Percentiles rank a stretch among this genome's conserved stretches.
Evolutionary conservation across 2,888 invertebrate species (phyloP).

Genomic region (Mesoligia furuncula): DNA sequence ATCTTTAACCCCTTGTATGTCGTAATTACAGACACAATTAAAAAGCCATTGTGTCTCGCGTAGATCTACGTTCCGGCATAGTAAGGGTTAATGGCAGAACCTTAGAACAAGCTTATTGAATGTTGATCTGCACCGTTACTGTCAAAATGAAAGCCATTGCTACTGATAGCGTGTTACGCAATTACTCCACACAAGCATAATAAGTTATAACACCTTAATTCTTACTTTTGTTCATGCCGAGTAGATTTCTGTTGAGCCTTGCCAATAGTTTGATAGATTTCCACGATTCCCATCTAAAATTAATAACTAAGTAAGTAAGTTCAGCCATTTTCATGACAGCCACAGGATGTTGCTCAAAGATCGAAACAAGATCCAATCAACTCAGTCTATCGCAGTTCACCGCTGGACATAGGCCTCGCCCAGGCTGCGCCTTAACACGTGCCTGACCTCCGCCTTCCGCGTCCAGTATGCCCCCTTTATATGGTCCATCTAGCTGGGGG

Average conservation of each 20-base stretch:
- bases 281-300: constrained; percentile 82
- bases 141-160: no score
- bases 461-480: neutral
- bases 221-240: constrained; percentile 74
- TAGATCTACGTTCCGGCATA: no score
- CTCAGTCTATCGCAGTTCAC: neutral
- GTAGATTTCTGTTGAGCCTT: constrained; percentile 67
- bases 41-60: no score
- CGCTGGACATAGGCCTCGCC: neutral
- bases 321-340: neutral
- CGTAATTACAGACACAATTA: no score
- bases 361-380: neutral
- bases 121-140: no score
- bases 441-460: neutral
- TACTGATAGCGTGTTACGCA: no score
- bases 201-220: neutral
- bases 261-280: constrained; percentile 74
- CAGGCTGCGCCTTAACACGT: neutral
- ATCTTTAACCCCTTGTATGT: no score
- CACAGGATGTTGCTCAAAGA: neutral
- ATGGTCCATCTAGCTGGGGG: neutral
- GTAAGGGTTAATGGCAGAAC: no score
- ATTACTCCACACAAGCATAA: no score
- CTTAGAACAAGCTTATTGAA: no score
- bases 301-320: neutral